These are phyloP conservation scores for Epistrophe eligans DNA, from an alignment of 2,888 invertebrate species.

Conservation along the genomic window DNA sequence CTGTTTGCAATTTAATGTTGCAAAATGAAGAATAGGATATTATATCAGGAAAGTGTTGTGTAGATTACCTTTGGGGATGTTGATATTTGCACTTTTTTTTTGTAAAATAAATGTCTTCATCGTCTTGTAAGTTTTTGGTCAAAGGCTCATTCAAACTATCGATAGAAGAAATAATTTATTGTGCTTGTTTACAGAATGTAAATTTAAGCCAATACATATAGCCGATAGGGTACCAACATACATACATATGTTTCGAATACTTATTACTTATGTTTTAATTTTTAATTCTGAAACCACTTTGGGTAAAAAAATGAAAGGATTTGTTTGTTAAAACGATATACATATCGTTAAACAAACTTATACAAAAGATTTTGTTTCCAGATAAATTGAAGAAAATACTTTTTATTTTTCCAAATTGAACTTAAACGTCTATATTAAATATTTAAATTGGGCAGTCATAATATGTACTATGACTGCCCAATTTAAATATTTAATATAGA, in stretches of 20 bases:
- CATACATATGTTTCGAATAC: too few relatives aligned
- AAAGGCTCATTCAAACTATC: background rate
- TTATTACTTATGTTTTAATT: background rate
- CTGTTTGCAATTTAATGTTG: constrained; percentile 26
- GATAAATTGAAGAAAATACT: too few relatives aligned
- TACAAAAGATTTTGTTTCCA: too few relatives aligned
- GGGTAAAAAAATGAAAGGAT: background rate
- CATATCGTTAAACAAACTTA: too few relatives aligned
- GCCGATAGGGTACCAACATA: too few relatives aligned
- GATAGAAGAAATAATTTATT: background rate
- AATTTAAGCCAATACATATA: background rate
- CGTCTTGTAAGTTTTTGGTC: background rate
- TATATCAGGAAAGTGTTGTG: constrained; percentile 24
- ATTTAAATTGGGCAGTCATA: too few relatives aligned
- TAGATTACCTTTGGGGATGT: constrained; percentile 35
- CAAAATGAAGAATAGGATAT: constrained; percentile 31
- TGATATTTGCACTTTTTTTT: constrained; percentile 28
- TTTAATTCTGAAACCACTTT: background rate
- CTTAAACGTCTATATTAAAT: too few relatives aligned
- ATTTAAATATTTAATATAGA: too few relatives aligned
- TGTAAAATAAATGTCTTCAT: background rate
- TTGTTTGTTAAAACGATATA: too few relatives aligned
- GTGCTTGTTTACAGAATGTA: background rate
- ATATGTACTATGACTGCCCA: too few relatives aligned
- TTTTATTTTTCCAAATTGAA: too few relatives aligned